Evolutionary conservation across 1,140 invertebrate genomes (phyloP), one percentile per base, ranked within the genome.

Genomic region (Eumaeus atala): DNA sequence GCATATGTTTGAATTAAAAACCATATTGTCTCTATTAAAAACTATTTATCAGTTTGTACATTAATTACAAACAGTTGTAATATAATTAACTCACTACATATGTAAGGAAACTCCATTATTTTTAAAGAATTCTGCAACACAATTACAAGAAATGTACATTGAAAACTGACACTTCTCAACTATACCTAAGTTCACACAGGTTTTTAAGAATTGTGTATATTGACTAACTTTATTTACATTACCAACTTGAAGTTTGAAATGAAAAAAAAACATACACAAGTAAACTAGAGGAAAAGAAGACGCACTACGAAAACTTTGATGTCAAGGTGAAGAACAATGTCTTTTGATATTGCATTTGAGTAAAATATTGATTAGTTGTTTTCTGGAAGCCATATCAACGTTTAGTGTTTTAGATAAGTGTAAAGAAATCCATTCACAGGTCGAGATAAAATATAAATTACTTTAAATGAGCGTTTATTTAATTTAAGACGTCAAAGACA

Each of bases 171-270:
- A 64, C 61, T 61, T 44, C 52, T 58, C 62, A 64, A 50, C 64
- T 74, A 76, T 56, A 51, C 57, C 81, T 83, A 84, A 47, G 55
- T 83, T 84, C 81, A 84, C 51, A 51, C 56, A 54, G 57, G 55
- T 67, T 66, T 51, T 54, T 54, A 37, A 38, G 53, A 44, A 48
- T 48, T 37, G 37, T 54, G 42, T 17, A 8, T 42, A 49, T 49
- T 49, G 48, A 49, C 48, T 33, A 34, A 33, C 51, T 44, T 40
- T 42, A n/a, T 33, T 28, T 40, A 21, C 18, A 37, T 56, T 48
- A 68, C 40, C 59, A 44, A 48, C 50, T 53, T 78, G 74, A 84
- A 77, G 74, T 81, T 75, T 51, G 59, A 49, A 40, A 56, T 34
- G 58, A 57, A 62, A 51, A 67, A 58, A 36, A 51, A 9, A 51